Percentiles rank a stretch among this genome's conserved stretches.
phyloP scores from a whole-genome alignment of 2,888 invertebrate species.

The Amphipyra berbera region DNA sequence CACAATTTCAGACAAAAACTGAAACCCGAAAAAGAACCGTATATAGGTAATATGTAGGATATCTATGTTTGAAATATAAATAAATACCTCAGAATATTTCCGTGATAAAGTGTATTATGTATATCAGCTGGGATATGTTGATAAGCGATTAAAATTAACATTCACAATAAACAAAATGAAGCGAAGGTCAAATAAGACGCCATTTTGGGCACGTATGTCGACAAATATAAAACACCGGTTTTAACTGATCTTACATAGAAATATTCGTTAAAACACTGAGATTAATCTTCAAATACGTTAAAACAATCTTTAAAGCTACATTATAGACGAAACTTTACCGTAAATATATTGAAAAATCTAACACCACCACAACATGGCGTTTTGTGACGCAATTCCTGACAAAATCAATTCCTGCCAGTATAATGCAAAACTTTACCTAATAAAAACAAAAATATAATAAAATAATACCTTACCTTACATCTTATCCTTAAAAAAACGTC shows the following conservation, averaged over 20 bases:
- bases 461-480: slow-evolving; percentile 74
- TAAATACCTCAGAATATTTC: background rate
- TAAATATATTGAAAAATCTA: slow-evolving; percentile 10
- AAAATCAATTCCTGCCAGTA: slow-evolving; percentile 26
- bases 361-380: slow-evolving; percentile 60
- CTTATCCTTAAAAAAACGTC: slow-evolving; percentile 64
- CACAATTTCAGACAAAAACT: background rate
- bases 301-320: slow-evolving; percentile 4
- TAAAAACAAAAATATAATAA: slow-evolving; percentile 50
- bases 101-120: background rate
- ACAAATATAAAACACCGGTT: slow-evolving; percentile 50
- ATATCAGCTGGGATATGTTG: slow-evolving; percentile 35
- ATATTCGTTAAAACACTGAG: slow-evolving; percentile 9
- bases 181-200: slow-evolving; percentile 57
- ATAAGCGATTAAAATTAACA: slow-evolving; percentile 49
- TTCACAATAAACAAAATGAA: slow-evolving; percentile 53
- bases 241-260: slow-evolving; percentile 20
- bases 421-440: slow-evolving; percentile 33
- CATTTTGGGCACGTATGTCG: slow-evolving; percentile 49
- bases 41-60: background rate
- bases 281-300: slow-evolving; percentile 8
- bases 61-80: background rate
- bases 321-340: background rate
- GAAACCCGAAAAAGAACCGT: background rate
- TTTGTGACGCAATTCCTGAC: slow-evolving; percentile 53